Percentiles rank a stretch among this genome's conserved stretches.
phyloP scores from a whole-genome alignment of 2,888 invertebrate species.

The Galerucella pusilla region DNA sequence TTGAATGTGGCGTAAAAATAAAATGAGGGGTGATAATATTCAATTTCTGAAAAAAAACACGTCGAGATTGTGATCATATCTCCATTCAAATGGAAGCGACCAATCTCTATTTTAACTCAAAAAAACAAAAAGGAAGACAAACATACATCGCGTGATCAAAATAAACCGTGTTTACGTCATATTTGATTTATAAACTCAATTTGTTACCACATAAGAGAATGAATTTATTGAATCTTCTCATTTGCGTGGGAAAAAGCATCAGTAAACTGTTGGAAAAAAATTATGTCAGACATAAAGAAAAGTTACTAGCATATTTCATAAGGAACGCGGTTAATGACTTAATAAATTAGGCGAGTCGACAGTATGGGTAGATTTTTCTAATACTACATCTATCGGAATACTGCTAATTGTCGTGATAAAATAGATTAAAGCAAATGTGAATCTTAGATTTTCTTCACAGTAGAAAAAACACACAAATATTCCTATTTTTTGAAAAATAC shows the following conservation, averaged over 20 bases:
- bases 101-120: slow-evolving; percentile 22
- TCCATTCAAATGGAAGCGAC: background rate
- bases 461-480: no score
- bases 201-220: slow-evolving; percentile 29
- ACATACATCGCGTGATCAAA: slow-evolving; percentile 35
- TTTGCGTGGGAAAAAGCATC: slow-evolving; percentile 33
- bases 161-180: slow-evolving; percentile 38
- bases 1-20: background rate
- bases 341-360: background rate
- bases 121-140: slow-evolving; percentile 17
- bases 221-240: slow-evolving; percentile 31
- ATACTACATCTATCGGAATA: background rate
- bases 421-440: background rate
- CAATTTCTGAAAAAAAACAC: background rate
- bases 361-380: background rate
- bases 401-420: background rate
- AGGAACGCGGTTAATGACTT: slow-evolving; percentile 12
- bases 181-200: slow-evolving; percentile 35
- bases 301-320: slow-evolving; percentile 13
- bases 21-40: slow-evolving; percentile 2
- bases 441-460: no score
- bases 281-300: slow-evolving; percentile 19
- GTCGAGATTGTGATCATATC: background rate
- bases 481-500: no score
- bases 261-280: slow-evolving; percentile 20